Base-by-base conservation (phyloP, 2,888 invertebrate species). In the Dryobota labecula region DNA sequence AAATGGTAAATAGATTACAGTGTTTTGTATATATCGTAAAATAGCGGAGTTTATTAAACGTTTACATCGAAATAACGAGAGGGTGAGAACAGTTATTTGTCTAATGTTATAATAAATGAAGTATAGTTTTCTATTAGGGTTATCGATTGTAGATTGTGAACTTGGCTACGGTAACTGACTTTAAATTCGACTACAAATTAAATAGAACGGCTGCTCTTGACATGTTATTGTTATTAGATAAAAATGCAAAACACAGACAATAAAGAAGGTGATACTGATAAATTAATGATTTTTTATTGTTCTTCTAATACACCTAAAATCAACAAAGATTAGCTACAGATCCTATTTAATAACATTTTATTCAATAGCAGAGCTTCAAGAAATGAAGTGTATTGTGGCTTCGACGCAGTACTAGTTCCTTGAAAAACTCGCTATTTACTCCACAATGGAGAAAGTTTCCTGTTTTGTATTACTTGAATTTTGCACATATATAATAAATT, bases 401-500 rank as follows among this genome's bases (percentile, higher is more conserved):
- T 33, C 33, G 38, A 5, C 5, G 2, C 45, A 47, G 13, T 24
- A 72, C 36, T 30, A 43, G 47, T 30, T 64, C 36, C 41, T 47
- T 27, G 49, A 62, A 77, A 67, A 58, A 36, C 41, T 58, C 27
- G 0, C 56, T 73, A 56, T 69, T 60, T 57, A 51, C 61, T 61
- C 33, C 24, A 58, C 41, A 73, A 24, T 41, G 36, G 33, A 8
- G 13, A 53, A 70, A 64, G 47, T 70, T 71, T 53, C 24, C 54
- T 56, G 47, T 76, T 65, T 70, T 62, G 24, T 73, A 67, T 41
- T 51, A 71, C 41, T 72, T 41, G 33, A 68, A 76, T 81, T 76
- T 83, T 70, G 60, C 47, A 76, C 64, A 76, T 71, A 77, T 54
- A 73, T 76, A 81, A 80, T 79, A 80, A 79, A 79, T 73, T 70